Evolutionary conservation across 2,888 invertebrate genomes (phyloP).

Genomic region (Ichneumoninae sp.): DNA sequence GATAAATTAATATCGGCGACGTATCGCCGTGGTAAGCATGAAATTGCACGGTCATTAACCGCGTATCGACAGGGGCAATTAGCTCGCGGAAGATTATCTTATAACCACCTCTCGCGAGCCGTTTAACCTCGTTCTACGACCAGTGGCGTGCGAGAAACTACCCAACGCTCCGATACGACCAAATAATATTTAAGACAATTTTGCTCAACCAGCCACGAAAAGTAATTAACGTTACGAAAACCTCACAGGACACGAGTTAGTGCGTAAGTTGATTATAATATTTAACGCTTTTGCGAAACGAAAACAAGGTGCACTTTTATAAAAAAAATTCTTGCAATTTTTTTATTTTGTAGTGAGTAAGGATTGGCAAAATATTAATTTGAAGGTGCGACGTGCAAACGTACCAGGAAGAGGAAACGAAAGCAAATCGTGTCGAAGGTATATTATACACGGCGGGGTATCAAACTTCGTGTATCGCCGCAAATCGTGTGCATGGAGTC

Average conservation of each 20-base stretch:
- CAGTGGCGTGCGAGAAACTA: conserved; percentile 30
- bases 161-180: conserved; percentile 2
- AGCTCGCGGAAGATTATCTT: conserved; percentile 71
- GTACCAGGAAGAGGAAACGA: conserved; percentile 1
- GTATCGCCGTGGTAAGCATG: conserved; percentile 71
- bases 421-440: conserved; percentile 12
- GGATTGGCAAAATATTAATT: neutral
- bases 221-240: neutral
- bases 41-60: conserved; percentile 73
- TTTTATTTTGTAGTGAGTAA: neutral
- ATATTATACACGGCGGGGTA: neutral
- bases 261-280: too few relatives aligned
- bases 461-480: conserved; percentile 2
- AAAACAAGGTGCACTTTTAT: too few relatives aligned
- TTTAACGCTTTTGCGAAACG: too few relatives aligned
- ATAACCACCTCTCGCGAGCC: conserved; percentile 66
- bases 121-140: conserved; percentile 65
- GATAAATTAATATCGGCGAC: conserved; percentile 70
- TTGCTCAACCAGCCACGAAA: neutral
- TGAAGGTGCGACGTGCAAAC: neutral
- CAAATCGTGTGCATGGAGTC: conserved; percentile 5
- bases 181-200: neutral
- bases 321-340: neutral
- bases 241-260: neutral
- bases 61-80: conserved; percentile 74